phyloP scores from a whole-genome alignment of 64 coral and sea anemone species.

The Dendronephthya gigantea region DNA sequence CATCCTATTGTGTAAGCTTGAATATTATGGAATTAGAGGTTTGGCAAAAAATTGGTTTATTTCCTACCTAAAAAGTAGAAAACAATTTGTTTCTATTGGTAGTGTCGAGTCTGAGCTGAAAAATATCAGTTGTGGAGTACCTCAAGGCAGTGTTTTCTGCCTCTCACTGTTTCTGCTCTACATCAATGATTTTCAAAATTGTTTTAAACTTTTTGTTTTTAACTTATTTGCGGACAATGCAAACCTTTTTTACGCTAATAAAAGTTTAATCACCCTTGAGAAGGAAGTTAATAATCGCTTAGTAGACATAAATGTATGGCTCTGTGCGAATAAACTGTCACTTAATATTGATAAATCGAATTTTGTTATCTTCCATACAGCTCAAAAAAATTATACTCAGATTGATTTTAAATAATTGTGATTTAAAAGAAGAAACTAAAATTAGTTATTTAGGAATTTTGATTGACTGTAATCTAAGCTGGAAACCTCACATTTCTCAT shows the following conservation, averaged over 20 bases:
- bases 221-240: not conserved
- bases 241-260: not conserved
- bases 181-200: not conserved
- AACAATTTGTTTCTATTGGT: not conserved
- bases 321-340: not conserved
- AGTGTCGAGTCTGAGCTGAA: not conserved
- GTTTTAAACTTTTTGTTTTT: not conserved
- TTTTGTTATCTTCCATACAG: not conserved
- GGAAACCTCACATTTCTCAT: not conserved
- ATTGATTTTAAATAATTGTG: not conserved
- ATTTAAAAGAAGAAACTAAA: not conserved
- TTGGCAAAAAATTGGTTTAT: not conserved
- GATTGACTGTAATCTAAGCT: not conserved
- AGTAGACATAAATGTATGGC: not conserved
- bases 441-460: not conserved
- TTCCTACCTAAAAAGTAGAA: not conserved
- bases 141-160: not conserved
- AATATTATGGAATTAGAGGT: not conserved
- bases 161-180: not conserved
- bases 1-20: not conserved
- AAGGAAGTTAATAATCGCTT: not conserved
- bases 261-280: not conserved
- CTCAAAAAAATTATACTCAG: not conserved
- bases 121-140: not conserved
- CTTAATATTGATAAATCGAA: not conserved